These are phyloP conservation scores for Anolis apletophallus DNA, from an alignment of 2,797 vertebrate species.

Conservation along the genomic window DNA sequence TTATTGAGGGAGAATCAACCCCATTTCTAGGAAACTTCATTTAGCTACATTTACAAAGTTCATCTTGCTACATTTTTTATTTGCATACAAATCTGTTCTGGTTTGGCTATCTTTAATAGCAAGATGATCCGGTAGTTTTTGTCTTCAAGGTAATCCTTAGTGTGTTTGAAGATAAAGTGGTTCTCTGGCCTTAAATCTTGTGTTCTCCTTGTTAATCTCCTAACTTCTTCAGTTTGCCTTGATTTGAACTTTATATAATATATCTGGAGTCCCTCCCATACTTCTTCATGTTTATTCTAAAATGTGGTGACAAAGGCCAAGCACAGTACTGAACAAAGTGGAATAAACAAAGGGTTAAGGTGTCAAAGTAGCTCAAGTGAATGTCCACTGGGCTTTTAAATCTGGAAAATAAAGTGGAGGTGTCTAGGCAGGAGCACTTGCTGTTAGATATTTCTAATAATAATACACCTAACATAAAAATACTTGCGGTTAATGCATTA, in stretches of 20 bases:
- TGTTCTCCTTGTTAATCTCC: neutral
- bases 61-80: neutral
- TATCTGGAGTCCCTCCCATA: too few relatives aligned
- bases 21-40: neutral
- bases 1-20: neutral
- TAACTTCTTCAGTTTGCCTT: too few relatives aligned
- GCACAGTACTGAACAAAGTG: too few relatives aligned
- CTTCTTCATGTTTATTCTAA: too few relatives aligned
- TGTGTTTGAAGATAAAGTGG: neutral
- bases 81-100: neutral
- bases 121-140: neutral
- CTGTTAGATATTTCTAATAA: neutral
- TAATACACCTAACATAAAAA: neutral
- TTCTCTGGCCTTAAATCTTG: neutral
- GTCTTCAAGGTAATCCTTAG: neutral
- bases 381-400: neutral
- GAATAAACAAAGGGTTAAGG: neutral
- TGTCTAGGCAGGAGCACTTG: too few relatives aligned
- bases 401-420: neutral
- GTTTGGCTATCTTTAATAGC: neutral
- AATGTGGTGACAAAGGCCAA: too few relatives aligned
- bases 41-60: neutral
- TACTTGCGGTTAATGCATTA: neutral
- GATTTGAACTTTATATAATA: too few relatives aligned
- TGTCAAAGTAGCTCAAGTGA: neutral